phyloP scores from a whole-genome alignment of 2,797 vertebrate genomes.

The Lemur catta region DNA sequence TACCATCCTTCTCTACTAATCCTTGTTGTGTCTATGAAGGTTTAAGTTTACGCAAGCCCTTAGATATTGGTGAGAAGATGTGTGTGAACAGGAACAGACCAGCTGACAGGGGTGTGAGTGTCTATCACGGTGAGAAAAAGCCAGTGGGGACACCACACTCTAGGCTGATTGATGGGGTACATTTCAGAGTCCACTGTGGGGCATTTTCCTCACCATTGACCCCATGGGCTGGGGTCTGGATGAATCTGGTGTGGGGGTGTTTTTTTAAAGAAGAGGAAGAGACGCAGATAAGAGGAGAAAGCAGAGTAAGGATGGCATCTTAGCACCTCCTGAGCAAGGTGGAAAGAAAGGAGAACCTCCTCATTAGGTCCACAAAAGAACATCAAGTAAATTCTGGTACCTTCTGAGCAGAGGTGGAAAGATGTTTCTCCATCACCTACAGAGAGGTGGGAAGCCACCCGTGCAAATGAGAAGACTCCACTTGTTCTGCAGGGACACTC shows the following conservation, averaged over 20 bases:
- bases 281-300: background rate
- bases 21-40: background rate
- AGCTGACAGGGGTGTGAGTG: accelerated
- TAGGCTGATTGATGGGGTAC: background rate
- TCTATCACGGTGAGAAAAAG: background rate
- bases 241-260: background rate
- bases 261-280: background rate
- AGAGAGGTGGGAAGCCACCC: background rate
- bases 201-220: background rate
- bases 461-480: accelerated
- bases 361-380: background rate
- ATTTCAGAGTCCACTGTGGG: accelerated
- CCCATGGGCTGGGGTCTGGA: background rate
- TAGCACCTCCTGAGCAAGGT: background rate
- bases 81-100: background rate
- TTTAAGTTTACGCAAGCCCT: background rate
- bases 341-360: background rate
- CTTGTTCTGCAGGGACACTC: background rate
- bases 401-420: background rate
- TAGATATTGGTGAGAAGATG: background rate
- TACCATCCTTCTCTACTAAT: background rate
- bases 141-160: no score
- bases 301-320: background rate
- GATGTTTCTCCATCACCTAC: no score
- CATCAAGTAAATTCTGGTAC: background rate